phyloP scores from a whole-genome alignment of 2,888 invertebrate genomes.

The Penaeus monodon region DNA sequence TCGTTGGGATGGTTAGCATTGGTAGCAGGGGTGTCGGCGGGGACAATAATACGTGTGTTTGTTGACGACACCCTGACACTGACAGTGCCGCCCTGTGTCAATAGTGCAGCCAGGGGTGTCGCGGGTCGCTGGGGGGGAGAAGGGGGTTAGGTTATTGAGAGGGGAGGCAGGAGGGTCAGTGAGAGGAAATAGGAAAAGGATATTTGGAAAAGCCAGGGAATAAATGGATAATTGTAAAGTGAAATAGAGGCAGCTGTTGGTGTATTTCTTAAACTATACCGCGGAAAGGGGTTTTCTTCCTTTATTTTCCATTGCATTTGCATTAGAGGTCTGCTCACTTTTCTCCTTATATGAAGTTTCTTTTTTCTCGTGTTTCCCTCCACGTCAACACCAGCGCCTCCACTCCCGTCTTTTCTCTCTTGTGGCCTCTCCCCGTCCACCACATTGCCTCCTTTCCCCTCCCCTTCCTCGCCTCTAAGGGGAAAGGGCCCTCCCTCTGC shows the following conservation, averaged over 20 bases:
- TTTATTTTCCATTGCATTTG: too few species aligned
- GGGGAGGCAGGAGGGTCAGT: background rate
- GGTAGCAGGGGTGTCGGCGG: background rate
- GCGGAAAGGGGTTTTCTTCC: too few species aligned
- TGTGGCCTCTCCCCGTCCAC: background rate
- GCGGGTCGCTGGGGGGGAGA: background rate
- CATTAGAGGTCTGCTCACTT: too few species aligned
- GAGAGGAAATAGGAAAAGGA: too few species aligned
- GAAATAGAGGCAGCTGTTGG: too few species aligned
- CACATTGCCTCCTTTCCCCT: background rate
- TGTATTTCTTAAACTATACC: too few species aligned
- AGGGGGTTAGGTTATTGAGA: background rate
- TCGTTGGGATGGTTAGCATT: too few species aligned
- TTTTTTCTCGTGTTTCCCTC: background rate
- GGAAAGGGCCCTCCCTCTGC: background rate
- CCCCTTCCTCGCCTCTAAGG: background rate
- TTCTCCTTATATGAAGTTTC: too few species aligned
- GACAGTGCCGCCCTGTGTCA: conserved; percentile 31
- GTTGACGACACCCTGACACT: conserved; percentile 21
- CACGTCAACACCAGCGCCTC: background rate
- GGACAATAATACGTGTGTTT: background rate
- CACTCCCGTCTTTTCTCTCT: background rate
- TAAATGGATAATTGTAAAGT: too few species aligned
- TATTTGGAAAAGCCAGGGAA: too few species aligned
- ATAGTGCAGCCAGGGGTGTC: conserved; percentile 1